Percentiles rank a stretch among this genome's conserved stretches.
Evolutionary conservation across 2,113 vertebrate genomes (phyloP).

Genomic region (Thalassarche chlororhynchos): DNA sequence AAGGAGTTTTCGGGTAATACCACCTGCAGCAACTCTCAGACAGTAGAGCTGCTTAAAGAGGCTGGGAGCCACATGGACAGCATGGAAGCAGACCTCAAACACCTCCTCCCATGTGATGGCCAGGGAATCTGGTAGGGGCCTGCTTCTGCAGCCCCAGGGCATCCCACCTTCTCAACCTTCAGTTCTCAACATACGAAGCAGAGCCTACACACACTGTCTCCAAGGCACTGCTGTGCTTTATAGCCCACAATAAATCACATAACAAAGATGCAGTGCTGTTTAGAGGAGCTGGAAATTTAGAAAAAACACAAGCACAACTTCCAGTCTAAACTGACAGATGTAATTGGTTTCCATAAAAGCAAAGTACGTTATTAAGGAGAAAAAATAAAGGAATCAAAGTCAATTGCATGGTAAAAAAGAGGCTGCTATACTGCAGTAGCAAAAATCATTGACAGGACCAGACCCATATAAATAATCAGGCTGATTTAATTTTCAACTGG

Average conservation of each 20-base stretch:
- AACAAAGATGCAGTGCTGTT: not conserved
- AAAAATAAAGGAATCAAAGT: not conserved
- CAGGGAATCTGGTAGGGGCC: not conserved
- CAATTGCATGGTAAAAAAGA: not conserved
- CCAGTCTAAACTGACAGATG: not conserved
- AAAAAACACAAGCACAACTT: not conserved
- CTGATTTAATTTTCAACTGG: not conserved
- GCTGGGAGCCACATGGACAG: not conserved
- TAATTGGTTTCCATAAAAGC: not conserved
- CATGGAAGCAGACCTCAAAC: not conserved
- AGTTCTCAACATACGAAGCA: not conserved
- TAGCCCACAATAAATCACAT: not conserved
- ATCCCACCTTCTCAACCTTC: not conserved
- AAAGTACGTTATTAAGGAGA: not conserved
- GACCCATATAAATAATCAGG: not conserved
- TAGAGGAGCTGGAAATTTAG: not conserved
- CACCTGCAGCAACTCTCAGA: not conserved
- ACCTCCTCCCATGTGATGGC: not conserved
- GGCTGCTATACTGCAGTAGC: not conserved
- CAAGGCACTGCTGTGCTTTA: not conserved
- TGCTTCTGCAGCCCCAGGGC: not conserved
- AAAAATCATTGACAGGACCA: not conserved
- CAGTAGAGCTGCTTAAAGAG: not conserved
- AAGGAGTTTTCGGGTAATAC: not conserved
- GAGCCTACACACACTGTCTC: not conserved